A percentile compares a stretch with the other conserved stretches of the same genome.
Evolutionary conservation across 1,140 invertebrate species (phyloP).

Genomic region (Bombus ignitus): DNA sequence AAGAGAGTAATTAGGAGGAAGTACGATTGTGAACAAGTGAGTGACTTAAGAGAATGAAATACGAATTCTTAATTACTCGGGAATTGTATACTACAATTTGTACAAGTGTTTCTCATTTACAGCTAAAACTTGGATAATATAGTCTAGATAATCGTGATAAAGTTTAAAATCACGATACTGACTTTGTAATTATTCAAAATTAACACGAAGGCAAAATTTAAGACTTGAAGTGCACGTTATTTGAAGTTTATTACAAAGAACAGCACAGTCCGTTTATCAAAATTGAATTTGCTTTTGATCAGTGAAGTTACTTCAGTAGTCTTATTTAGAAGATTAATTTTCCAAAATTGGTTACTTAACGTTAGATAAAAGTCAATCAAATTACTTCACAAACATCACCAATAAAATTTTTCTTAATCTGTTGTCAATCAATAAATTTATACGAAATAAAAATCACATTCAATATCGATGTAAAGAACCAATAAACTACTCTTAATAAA

Average conservation of each 20-base stretch:
- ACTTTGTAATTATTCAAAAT: neutral
- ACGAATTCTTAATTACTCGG: slow-evolving; percentile 41
- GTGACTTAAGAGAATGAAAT: slow-evolving; percentile 40
- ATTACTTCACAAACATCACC: too few species aligned
- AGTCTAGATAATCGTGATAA: neutral
- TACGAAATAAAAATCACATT: too few species aligned
- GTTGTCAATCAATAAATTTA: too few species aligned
- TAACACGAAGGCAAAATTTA: neutral
- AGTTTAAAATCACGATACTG: neutral
- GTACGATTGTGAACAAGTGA: slow-evolving; percentile 40
- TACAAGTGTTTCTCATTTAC: slow-evolving; percentile 12
- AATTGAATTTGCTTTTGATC: neutral
- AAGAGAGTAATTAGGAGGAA: slow-evolving; percentile 49
- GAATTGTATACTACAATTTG: slow-evolving; percentile 27
- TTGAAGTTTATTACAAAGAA: neutral
- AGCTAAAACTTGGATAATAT: neutral
- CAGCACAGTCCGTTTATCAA: neutral
- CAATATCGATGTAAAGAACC: too few species aligned
- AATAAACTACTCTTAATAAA: too few species aligned
- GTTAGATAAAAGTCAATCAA: too few species aligned
- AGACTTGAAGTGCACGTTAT: neutral
- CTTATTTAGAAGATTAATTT: too few species aligned
- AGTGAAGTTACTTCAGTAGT: too few species aligned
- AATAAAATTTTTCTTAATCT: too few species aligned
- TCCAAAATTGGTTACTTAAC: too few species aligned